A percentile compares a stretch with the other conserved stretches of the same genome.
phyloP scores from a whole-genome alignment of 2,797 vertebrate species.

The Channa striata region DNA sequence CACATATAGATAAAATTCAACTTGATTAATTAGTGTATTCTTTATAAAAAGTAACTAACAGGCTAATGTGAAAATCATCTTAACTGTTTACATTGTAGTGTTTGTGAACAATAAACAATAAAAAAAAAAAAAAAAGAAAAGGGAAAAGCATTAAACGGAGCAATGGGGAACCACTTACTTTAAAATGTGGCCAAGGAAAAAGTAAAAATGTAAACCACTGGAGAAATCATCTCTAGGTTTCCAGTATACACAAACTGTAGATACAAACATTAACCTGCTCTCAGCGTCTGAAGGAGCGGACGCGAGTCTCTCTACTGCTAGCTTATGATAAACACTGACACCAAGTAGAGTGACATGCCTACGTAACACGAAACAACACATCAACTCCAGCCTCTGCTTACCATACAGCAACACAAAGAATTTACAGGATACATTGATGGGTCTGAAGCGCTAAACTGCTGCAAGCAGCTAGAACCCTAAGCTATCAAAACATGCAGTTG shows the following conservation, averaged over 20 bases:
- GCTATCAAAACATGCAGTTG: constrained; percentile 81
- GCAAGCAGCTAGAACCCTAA: constrained; percentile 70
- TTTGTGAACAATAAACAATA: constrained; percentile 70
- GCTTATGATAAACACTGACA: constrained; percentile 74
- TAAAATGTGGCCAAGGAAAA: constrained; percentile 34
- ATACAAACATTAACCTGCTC: constrained; percentile 70
- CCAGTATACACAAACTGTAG: constrained; percentile 59
- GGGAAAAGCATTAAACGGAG: constrained; percentile 70
- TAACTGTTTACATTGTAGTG: constrained; percentile 66
- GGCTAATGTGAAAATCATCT: constrained; percentile 69
- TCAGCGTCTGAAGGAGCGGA: constrained; percentile 60
- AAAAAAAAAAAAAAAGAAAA: constrained; percentile 52
- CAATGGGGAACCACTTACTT: constrained; percentile 25
- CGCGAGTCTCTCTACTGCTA: constrained; percentile 72
- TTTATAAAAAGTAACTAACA: constrained; percentile 74
- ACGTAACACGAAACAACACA: constrained; percentile 77
- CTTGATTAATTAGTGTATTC: constrained; percentile 68
- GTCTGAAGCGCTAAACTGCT: constrained; percentile 70
- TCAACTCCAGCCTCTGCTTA: constrained; percentile 64
- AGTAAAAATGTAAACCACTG: constrained; percentile 55
- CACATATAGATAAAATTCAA: constrained; percentile 71
- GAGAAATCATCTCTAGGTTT: constrained; percentile 55
- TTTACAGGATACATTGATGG: constrained; percentile 76
- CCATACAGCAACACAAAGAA: constrained; percentile 68
- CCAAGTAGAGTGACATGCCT: constrained; percentile 80